These are phyloP conservation scores for Apis laboriosa DNA, from an alignment of 1,140 invertebrate species.

Conservation along the genomic window DNA sequence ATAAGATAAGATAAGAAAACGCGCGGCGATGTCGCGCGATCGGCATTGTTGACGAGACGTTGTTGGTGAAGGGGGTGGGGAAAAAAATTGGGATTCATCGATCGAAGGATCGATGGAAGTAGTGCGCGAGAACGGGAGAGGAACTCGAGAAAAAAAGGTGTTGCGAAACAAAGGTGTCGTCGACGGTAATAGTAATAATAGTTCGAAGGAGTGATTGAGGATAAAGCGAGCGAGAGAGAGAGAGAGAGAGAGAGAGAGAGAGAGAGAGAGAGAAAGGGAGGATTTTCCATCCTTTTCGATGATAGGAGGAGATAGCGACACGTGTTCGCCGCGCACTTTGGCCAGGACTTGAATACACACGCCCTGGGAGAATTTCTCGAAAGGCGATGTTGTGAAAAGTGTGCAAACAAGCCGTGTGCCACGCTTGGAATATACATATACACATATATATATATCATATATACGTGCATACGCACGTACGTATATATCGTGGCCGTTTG, in stretches of 20 bases:
- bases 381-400: conserved; percentile 43
- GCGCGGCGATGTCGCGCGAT: no score
- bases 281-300: conserved; percentile 15
- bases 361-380: not conserved
- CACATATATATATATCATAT: no score
- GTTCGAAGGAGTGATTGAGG: conserved; percentile 25
- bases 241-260: no score
- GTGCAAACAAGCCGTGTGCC: conserved; percentile 17
- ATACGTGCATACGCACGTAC: no score
- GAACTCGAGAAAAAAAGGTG: conserved; percentile 20
- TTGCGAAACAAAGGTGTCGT: conserved; percentile 16
- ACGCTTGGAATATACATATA: not conserved
- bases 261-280: no score
- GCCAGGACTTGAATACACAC: not conserved
- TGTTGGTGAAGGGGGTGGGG: not conserved
- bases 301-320: conserved; percentile 48
- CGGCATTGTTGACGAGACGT: not conserved
- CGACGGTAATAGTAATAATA: no score
- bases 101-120: conserved; percentile 21
- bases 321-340: conserved; percentile 39
- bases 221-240: not conserved
- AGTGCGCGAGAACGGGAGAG: conserved; percentile 36
- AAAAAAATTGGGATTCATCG: not conserved
- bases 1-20: no score
- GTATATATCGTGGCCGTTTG: not conserved